Base-by-base conservation (phyloP, 1,140 invertebrate genomes). In the Elysia chlorotica region DNA sequence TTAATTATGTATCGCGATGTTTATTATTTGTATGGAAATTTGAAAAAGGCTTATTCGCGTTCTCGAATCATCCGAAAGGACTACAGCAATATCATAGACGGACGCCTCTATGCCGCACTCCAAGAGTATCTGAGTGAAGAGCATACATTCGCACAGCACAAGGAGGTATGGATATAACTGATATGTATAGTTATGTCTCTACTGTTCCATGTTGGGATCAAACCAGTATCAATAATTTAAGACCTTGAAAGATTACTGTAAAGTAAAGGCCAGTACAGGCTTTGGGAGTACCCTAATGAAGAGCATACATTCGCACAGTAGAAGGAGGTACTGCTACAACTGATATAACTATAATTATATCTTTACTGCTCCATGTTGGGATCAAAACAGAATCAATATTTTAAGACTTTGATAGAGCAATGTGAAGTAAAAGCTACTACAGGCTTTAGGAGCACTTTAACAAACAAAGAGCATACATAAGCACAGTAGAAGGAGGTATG, bases 251-350 rank as follows among this genome's bases (percentile, higher is more conserved):
- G n/a, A n/a, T n/a, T n/a, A n/a, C n/a, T n/a, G n/a, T n/a, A n/a
- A n/a, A n/a, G n/a, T n/a, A n/a, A n/a, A n/a, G n/a, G n/a, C n/a
- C n/a, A n/a, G n/a, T n/a, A n/a, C n/a, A n/a, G n/a, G n/a, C 85
- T 88, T 54, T 73, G 82, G 17, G 71, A 81, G 41, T 88, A 86
- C 76, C 82, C 87, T 66, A 72, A 78, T 37, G 74, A 82, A 65
- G 82, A 87, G 74, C 86, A 88, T 69, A 79, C 81, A 19, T 88
- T 88, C 81, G 82, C 81, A 31, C 87, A 88, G 71, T 88, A 87
- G 74, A 81, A 80, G 70, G 77, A 82, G 75, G 87, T 70, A 70
- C 23, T n/a, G 14, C 57, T n/a, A 37, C n/a, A n/a, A n/a, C 2
- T 41, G 23, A 38, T 65, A 38, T 36, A n/a, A n/a, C n/a, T 37